Evolutionary conservation across 53 echinoderm and acorn worm genomes (phyloP).

Genomic region (Hippasteria phrygiana): DNA sequence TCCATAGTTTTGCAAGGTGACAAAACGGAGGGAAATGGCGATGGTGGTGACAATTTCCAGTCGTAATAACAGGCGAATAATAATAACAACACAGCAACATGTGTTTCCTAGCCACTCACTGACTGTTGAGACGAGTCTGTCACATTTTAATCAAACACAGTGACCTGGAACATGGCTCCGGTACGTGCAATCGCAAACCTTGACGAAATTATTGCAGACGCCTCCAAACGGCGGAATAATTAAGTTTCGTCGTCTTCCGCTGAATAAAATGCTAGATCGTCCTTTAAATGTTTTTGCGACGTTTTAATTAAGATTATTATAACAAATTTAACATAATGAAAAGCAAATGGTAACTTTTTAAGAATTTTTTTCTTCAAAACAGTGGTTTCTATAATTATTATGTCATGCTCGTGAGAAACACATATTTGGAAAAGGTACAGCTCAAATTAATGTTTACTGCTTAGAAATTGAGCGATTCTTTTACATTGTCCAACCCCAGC

Average conservation of each 20-base stretch:
- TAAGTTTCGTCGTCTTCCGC: not conserved
- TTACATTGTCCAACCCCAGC: too few relatives aligned
- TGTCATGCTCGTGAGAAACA: too few relatives aligned
- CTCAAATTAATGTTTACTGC: too few relatives aligned
- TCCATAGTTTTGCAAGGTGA: not conserved
- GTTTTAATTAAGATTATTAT: too few relatives aligned
- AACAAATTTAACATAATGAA: too few relatives aligned
- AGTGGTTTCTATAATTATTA: too few relatives aligned
- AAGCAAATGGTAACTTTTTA: too few relatives aligned
- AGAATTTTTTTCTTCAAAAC: too few relatives aligned
- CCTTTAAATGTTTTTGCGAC: too few relatives aligned
- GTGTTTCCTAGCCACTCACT: not conserved
- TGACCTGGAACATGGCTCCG: slow-evolving; percentile 32
- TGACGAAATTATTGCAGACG: slow-evolving; percentile 19
- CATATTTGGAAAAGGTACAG: too few relatives aligned
- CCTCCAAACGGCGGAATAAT: not conserved
- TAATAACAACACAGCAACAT: not conserved
- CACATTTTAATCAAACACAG: slow-evolving; percentile 58
- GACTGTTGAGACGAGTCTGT: not conserved
- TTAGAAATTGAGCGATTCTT: too few relatives aligned
- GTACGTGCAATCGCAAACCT: not conserved
- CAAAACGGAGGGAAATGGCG: not conserved
- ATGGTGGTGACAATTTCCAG: not conserved
- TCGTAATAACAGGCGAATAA: not conserved
- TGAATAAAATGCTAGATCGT: not conserved